A percentile compares a stretch with the other conserved stretches of the same genome.
Conservation (phyloP, 2,113 vertebrate species). For the Ageneiosus marmoratus region DNA sequence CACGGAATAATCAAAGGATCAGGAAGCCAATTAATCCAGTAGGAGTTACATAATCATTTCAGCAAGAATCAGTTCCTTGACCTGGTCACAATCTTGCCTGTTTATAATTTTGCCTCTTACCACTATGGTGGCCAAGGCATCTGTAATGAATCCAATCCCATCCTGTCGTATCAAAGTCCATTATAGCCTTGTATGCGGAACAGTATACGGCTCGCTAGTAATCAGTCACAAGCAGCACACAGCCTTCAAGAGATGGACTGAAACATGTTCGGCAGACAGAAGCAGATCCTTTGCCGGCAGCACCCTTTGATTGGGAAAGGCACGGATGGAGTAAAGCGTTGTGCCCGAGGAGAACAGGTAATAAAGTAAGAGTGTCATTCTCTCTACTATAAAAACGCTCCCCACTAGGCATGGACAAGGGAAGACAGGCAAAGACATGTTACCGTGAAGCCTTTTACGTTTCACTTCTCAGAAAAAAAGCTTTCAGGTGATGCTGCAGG, state of each 20-base stretch:
- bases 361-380: conserved; percentile 50
- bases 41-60: conserved; percentile 32
- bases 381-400: conserved; percentile 16
- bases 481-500: neutral
- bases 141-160: conserved; percentile 27
- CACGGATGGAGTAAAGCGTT: conserved; percentile 40
- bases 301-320: conserved; percentile 36
- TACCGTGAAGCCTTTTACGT: neutral
- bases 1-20: neutral
- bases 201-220: neutral
- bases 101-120: conserved; percentile 34
- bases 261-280: neutral
- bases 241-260: neutral
- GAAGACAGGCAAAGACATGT: conserved; percentile 1
- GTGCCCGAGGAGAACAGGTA: conserved; percentile 39
- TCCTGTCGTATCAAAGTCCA: neutral
- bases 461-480: neutral
- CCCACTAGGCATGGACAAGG: neutral
- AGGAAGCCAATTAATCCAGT: conserved; percentile 50
- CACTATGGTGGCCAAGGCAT: conserved; percentile 44
- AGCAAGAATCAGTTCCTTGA: conserved; percentile 53
- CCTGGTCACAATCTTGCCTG: conserved; percentile 52
- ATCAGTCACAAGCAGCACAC: neutral
- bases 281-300: conserved; percentile 11
- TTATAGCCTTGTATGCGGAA: neutral